Evolutionary conservation across 1,140 invertebrate genomes (phyloP), one percentile per base, ranked within the genome.

Genomic region (Sycobia sp.): DNA sequence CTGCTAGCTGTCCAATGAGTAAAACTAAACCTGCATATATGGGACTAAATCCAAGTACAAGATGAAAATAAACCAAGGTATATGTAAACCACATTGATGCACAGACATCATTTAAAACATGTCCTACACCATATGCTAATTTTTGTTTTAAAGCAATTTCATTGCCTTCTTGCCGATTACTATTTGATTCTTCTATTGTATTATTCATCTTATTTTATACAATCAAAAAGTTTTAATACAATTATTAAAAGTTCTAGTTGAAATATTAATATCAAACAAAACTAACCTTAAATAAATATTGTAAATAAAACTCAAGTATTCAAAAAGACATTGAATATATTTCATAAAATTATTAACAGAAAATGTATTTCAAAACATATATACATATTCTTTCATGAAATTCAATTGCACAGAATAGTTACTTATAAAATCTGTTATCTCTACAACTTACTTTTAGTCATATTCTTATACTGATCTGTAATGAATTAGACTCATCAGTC

Each of bases 21-120:
- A 97, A 83, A 57, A 96, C 75, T 44, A 87, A 78, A 27, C 95
- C 96, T 3, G 95, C 88, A 71, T 90, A 82, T 11, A 82, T 81
- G 68, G 90, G 88, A 74, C 85, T 84, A 75, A 97, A 93, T 67
- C 86, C 82, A 29, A 94, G 80, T 3, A 97, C 92, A 72, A 92
- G 85, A 75, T 96, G 91, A 73, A 96, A 91, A 80, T 89, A 98
- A 18, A 98, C 88, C 67, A 98, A 84, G n/a, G 97, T 83, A 81
- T 98, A 99, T 0, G 93, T 95, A 77, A 98, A 99, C 96, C 96
- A 98, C 87, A 98, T 93, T 47, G 93, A 93, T 34, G 95, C 93
- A 83, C 94, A 96, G 7, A 98, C 85, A 83, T 98, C 96, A 80
- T 98, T 98, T 25, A 96, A 82, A 29, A 98, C 87, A 83, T 98